phyloP scores from a whole-genome alignment of 1,140 invertebrate species.

The Proales similis region DNA sequence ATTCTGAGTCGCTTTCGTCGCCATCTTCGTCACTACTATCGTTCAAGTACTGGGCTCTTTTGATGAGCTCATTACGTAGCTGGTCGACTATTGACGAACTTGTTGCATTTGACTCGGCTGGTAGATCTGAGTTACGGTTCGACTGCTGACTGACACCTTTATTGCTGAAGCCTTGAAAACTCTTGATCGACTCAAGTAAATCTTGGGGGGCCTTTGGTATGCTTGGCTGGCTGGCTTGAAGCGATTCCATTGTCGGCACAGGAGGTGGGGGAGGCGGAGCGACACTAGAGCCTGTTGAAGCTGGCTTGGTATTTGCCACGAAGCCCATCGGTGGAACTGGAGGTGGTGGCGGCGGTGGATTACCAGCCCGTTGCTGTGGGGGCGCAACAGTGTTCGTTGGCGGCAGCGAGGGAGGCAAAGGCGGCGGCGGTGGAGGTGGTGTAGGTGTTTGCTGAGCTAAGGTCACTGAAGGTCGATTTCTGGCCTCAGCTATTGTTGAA shows the following conservation, averaged over 20 bases:
- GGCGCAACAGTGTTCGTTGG: constrained; percentile 7
- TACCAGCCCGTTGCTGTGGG: not conserved
- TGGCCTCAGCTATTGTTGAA: not conserved
- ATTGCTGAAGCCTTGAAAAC: constrained; percentile 31
- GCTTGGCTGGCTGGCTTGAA: no score
- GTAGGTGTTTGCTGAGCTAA: no score
- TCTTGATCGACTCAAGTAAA: constrained; percentile 14
- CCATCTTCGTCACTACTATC: constrained; percentile 19
- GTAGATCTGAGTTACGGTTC: constrained; percentile 28
- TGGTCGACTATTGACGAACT: constrained; percentile 32
- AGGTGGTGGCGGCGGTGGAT: constrained; percentile 13
- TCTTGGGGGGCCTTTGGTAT: no score
- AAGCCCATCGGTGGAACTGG: constrained; percentile 8
- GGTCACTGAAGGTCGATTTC: no score
- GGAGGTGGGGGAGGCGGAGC: constrained; percentile 33
- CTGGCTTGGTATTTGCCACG: not conserved
- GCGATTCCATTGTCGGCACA: no score
- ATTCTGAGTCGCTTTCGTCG: constrained; percentile 37
- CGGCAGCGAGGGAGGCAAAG: constrained; percentile 10
- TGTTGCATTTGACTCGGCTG: constrained; percentile 1
- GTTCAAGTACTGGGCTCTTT: constrained; percentile 33
- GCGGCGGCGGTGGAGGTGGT: constrained; percentile 17
- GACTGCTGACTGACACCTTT: not conserved
- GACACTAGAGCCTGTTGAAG: not conserved
- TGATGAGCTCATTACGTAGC: constrained; percentile 30